These are phyloP conservation scores for Craterocephalus amniculus DNA, from an alignment of 2,797 vertebrate genomes.

Conservation along the genomic window DNA sequence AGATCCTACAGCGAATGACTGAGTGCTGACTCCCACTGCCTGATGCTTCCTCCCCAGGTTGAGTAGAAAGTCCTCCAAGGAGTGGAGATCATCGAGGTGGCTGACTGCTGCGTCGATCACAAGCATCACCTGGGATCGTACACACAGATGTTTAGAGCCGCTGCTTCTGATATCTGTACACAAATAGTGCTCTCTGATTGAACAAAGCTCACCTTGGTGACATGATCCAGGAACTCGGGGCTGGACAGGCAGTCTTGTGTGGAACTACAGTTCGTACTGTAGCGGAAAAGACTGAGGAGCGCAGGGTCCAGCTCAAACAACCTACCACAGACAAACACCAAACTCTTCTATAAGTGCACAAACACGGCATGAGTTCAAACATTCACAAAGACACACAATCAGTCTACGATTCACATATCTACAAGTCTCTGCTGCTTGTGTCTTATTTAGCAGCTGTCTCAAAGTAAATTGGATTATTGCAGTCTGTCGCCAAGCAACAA, in stretches of 20 bases:
- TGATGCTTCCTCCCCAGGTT: slow-evolving; percentile 93
- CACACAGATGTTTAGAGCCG: background rate
- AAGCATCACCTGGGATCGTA: slow-evolving; percentile 90
- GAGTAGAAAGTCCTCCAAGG: slow-evolving; percentile 91
- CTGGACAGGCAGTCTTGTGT: slow-evolving; percentile 91
- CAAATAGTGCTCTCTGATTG: slow-evolving; percentile 9
- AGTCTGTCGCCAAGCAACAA: slow-evolving; percentile 87
- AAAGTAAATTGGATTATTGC: slow-evolving; percentile 80
- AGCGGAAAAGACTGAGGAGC: slow-evolving; percentile 91
- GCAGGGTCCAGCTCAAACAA: slow-evolving; percentile 93
- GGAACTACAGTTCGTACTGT: slow-evolving; percentile 88
- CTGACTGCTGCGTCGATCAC: slow-evolving; percentile 94
- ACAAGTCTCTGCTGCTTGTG: slow-evolving; percentile 47
- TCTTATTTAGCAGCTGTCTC: slow-evolving; percentile 69
- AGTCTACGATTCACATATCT: slow-evolving; percentile 41
- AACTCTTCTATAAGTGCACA: slow-evolving; percentile 41
- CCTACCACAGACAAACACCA: slow-evolving; percentile 78
- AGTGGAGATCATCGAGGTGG: slow-evolving; percentile 90
- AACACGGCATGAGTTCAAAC: slow-evolving; percentile 31
- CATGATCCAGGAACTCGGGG: slow-evolving; percentile 93
- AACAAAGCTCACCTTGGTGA: slow-evolving; percentile 90
- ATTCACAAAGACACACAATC: slow-evolving; percentile 38
- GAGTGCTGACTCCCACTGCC: slow-evolving; percentile 89
- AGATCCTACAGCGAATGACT: slow-evolving; percentile 91
- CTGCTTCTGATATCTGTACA: background rate